Evolutionary conservation across 2,113 vertebrate species (phyloP).

Genomic region (Eulemur rufifrons): DNA sequence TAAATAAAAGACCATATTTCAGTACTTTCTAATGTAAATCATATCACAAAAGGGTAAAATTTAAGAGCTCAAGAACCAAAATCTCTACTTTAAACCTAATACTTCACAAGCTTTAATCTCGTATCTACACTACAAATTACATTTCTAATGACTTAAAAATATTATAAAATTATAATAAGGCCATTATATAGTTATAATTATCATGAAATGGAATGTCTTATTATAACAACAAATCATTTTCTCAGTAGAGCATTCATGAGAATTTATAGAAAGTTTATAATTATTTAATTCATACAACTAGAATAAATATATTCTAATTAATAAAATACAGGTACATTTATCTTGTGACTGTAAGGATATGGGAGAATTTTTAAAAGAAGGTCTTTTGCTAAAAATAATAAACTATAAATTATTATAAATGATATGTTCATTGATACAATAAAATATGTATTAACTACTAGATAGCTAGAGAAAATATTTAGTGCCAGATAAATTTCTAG

Average conservation of each 20-base stretch:
- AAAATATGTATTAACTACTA: slow-evolving; percentile 13
- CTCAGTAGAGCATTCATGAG: slow-evolving; percentile 18
- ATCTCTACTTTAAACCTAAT: slow-evolving; percentile 20
- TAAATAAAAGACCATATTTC: slow-evolving; percentile 77
- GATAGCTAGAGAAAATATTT: slow-evolving; percentile 41
- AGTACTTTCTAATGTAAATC: slow-evolving; percentile 65
- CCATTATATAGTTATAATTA: not conserved
- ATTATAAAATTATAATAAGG: not conserved
- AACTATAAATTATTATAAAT: slow-evolving; percentile 20
- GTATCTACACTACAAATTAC: not conserved
- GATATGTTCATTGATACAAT: not conserved
- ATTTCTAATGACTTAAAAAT: slow-evolving; percentile 45
- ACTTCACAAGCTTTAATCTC: slow-evolving; percentile 38
- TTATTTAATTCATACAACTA: slow-evolving; percentile 49
- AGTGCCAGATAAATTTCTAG: slow-evolving; percentile 13
- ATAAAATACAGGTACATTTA: not conserved
- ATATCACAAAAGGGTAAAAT: slow-evolving; percentile 44
- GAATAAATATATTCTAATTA: slow-evolving; percentile 50
- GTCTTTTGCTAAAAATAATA: slow-evolving; percentile 45
- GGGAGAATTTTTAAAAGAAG: not conserved
- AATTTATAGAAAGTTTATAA: slow-evolving; percentile 19
- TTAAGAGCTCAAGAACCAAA: slow-evolving; percentile 55
- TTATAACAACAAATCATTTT: slow-evolving; percentile 1
- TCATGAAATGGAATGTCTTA: slow-evolving; percentile 38
- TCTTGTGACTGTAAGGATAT: not conserved